Conservation (phyloP, 1,140 invertebrate species). For the Dendroctonus ponderosae region DNA sequence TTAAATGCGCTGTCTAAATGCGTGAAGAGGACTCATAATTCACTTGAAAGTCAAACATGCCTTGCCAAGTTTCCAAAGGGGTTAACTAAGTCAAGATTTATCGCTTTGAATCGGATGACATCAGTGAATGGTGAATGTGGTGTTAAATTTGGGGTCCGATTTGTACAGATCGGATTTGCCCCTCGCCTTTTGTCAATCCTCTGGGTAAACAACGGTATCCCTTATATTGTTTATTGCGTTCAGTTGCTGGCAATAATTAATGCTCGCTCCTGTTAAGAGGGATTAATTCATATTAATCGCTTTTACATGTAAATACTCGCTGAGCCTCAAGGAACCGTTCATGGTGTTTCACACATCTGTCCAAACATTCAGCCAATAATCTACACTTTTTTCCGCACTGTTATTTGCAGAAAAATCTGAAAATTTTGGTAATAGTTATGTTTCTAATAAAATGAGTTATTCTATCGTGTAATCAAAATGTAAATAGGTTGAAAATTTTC, state of each 20-base stretch:
- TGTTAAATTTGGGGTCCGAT: slow-evolving; percentile 33
- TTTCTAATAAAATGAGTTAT: too few species aligned
- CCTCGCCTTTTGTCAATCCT: slow-evolving; percentile 25
- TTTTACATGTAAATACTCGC: too few species aligned
- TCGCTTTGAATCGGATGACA: slow-evolving; percentile 40
- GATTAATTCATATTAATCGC: not conserved
- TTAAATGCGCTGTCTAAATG: slow-evolving; percentile 45
- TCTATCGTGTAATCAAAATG: too few species aligned
- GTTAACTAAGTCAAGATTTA: slow-evolving; percentile 46
- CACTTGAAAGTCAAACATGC: slow-evolving; percentile 47
- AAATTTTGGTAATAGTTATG: too few species aligned
- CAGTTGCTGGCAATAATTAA: slow-evolving; percentile 22
- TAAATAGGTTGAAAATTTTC: too few species aligned
- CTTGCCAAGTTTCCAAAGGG: slow-evolving; percentile 38
- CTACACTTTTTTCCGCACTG: too few species aligned
- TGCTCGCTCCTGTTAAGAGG: slow-evolving; percentile 15
- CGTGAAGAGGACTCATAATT: slow-evolving; percentile 43
- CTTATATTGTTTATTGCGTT: slow-evolving; percentile 24
- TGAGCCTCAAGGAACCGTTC: too few species aligned
- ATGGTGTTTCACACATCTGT: too few species aligned
- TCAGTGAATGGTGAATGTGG: slow-evolving; percentile 38
- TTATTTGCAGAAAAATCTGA: too few species aligned
- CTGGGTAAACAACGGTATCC: slow-evolving; percentile 24
- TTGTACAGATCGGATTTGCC: slow-evolving; percentile 16
- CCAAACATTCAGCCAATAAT: too few species aligned